These are phyloP conservation scores for Athene cunicularia DNA, from an alignment of 2,113 vertebrate species.

Conservation along the genomic window DNA sequence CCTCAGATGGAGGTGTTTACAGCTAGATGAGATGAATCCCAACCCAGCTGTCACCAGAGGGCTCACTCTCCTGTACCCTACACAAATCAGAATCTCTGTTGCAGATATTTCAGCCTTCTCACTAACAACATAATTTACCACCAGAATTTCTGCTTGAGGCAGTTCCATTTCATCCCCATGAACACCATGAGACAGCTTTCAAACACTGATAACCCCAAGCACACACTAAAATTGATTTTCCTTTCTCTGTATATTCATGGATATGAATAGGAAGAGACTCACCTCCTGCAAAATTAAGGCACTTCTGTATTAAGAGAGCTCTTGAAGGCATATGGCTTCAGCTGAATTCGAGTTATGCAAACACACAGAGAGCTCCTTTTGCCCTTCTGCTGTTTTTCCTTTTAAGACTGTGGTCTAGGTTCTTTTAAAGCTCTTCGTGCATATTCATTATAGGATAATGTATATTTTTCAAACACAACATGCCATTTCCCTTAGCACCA, in stretches of 20 bases:
- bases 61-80: not conserved
- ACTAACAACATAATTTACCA: not conserved
- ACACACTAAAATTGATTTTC: not conserved
- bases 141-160: not conserved
- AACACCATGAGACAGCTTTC: not conserved
- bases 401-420: not conserved
- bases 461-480: not conserved
- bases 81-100: not conserved
- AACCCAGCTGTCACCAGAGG: not conserved
- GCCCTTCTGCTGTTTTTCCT: not conserved
- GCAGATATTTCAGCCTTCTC: not conserved
- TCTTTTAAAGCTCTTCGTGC: not conserved
- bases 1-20: not conserved
- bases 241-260: not conserved
- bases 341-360: not conserved
- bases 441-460: not conserved
- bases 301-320: not conserved
- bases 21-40: not conserved
- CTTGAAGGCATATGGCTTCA: not conserved
- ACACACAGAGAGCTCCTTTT: not conserved
- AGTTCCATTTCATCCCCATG: not conserved
- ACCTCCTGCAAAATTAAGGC: not conserved
- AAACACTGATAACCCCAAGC: not conserved
- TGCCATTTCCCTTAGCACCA: not conserved
- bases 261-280: not conserved